Base-by-base conservation (phyloP, 2,113 vertebrate genomes). In the Rhynchomys soricoides region DNA sequence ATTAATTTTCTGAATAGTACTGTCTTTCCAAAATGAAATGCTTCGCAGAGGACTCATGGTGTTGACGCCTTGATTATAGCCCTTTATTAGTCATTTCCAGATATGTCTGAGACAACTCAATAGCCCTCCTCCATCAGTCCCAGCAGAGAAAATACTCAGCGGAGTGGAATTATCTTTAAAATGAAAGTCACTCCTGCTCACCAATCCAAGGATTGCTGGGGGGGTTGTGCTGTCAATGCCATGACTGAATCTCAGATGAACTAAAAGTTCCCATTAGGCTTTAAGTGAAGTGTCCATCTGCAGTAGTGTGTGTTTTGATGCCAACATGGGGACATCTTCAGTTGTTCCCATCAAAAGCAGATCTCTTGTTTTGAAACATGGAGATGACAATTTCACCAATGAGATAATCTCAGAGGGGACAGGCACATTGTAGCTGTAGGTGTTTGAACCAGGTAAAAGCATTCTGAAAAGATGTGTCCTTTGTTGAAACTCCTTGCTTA, bases 11-110 rank as follows among this genome's bases (percentile, higher is more conserved):
- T 96, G 90, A 79, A 73, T 89, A 83, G 59, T 94, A 73, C 74
- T 97, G 93, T 96, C 95, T 97, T 95, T 96, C 78, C n/a, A 57
- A 86, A 95, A 92, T 75, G 81, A 89, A 95, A 94, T 91, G 92
- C 71, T 96, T 93, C 81, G 21, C 19, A n/a, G 88, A n/a, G 86
- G 90, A 59, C 75, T 96, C 83, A 64, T 6, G 48, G 22, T 40
- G 77, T 89, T 82, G 48, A 66, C 13, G 45, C 59, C 89, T 52
- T 52, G 55, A 17, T 40, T 48, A 83, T 31, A 48, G 59, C 79
- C 86, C 34, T 26, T 55, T 37, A 37, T 68, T 10, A 34, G 24
- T 31, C 31, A 16, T 43, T 57, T 52, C 86, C 78, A 50, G 70
- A 43, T 40, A 43, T 52, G 37, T 86, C 78, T 57, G 86, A 89